phyloP scores from a whole-genome alignment of 2,797 vertebrate species.

The Onychomys torridus region DNA sequence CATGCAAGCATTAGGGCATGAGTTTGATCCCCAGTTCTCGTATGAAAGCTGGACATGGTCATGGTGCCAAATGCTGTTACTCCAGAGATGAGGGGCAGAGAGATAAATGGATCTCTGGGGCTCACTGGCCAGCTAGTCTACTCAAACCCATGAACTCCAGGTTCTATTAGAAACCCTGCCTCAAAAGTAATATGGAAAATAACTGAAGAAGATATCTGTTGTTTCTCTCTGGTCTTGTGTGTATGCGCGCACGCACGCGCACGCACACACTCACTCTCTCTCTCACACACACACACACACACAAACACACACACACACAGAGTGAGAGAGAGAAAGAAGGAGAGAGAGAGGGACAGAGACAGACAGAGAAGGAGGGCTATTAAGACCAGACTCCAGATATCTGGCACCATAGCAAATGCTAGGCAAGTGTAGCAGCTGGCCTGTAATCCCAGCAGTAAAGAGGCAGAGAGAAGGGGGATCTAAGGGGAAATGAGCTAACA shows the following conservation, averaged over 20 bases:
- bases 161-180: not conserved
- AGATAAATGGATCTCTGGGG: not conserved
- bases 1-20: not conserved
- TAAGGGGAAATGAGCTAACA: not conserved
- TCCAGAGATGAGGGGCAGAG: not conserved
- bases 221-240: not conserved
- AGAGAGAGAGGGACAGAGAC: no score
- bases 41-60: not conserved
- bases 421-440: not conserved
- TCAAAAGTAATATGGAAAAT: not conserved
- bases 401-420: not conserved
- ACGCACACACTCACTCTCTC: no score
- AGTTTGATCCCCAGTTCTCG: not conserved
- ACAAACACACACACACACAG: not conserved
- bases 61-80: not conserved
- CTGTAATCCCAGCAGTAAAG: not conserved
- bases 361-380: not conserved
- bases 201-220: not conserved
- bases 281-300: not conserved
- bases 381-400: not conserved
- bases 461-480: not conserved
- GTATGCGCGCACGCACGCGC: no score
- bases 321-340: no score
- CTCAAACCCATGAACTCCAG: not conserved
- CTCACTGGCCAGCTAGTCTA: not conserved